phyloP scores from a whole-genome alignment of 2,888 invertebrate species.

The Entomobrya multifasciata region DNA sequence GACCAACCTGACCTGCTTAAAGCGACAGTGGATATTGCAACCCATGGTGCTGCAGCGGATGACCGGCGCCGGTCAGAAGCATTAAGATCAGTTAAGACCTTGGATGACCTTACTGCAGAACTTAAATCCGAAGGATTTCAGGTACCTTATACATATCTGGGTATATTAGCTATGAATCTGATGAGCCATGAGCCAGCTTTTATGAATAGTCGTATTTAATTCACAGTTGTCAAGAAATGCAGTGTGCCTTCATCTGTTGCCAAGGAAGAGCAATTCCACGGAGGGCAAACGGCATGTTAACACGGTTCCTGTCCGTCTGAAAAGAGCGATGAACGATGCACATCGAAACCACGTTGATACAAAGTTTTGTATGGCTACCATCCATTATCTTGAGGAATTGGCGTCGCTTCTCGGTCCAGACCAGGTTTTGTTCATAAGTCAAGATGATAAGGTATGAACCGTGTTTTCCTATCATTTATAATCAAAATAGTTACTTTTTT shows the following conservation, averaged over 20 bases:
- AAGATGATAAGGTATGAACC: constrained; percentile 71
- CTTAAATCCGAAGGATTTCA: no score
- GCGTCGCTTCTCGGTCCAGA: constrained; percentile 79
- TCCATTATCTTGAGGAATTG: constrained; percentile 78
- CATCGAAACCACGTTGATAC: constrained; percentile 79
- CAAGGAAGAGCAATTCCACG: constrained; percentile 33
- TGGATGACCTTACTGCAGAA: constrained; percentile 41
- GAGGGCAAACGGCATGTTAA: constrained; percentile 71
- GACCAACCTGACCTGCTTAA: constrained; percentile 80
- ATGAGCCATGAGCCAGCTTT: not conserved
- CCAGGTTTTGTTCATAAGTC: constrained; percentile 45
- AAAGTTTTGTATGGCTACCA: constrained; percentile 79
- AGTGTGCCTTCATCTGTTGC: constrained; percentile 55
- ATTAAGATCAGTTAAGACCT: constrained; percentile 53
- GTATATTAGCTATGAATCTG: no score
- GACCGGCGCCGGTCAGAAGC: constrained; percentile 65
- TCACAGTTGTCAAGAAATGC: constrained; percentile 31
- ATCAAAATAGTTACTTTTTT: not conserved
- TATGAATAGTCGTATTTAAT: constrained; percentile 6
- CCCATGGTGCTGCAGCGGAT: constrained; percentile 79
- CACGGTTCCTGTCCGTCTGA: constrained; percentile 73
- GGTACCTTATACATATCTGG: no score
- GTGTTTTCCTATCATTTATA: no score
- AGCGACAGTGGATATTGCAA: constrained; percentile 80
- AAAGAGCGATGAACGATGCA: constrained; percentile 63